Percentiles rank a stretch among this genome's conserved stretches.
Conservation (phyloP, 2,113 vertebrate genomes). For the Syngnathus typhle region DNA sequence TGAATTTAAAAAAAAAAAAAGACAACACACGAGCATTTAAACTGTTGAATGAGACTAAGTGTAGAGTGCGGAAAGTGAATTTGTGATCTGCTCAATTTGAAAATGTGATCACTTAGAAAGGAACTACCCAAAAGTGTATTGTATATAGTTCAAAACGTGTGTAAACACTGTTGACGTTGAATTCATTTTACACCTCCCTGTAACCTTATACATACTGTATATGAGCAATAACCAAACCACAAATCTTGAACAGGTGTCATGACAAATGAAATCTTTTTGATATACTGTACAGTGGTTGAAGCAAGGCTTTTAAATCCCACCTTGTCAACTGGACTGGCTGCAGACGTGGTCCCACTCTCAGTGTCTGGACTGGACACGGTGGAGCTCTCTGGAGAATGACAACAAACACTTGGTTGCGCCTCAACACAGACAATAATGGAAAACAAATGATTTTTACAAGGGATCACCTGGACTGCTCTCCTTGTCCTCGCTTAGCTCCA, state of each 20-base stretch:
- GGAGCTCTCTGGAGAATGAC: constrained; percentile 52
- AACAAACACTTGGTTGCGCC: not conserved
- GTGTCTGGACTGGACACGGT: constrained; percentile 60
- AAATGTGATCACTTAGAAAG: not conserved
- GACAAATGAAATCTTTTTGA: not conserved
- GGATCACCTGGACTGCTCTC: constrained; percentile 63
- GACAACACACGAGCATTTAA: too few species aligned
- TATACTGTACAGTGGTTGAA: not conserved
- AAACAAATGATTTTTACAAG: not conserved
- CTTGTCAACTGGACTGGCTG: constrained; percentile 55
- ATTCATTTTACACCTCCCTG: not conserved
- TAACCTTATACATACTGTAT: not conserved
- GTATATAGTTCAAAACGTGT: not conserved
- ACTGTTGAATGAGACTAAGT: not conserved
- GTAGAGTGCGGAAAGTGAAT: not conserved
- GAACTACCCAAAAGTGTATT: too few species aligned
- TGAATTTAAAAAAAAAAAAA: too few species aligned
- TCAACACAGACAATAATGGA: accelerated
- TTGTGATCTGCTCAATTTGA: not conserved
- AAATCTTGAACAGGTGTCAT: not conserved
- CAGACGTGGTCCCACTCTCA: constrained; percentile 50
- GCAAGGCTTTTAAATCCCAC: constrained; percentile 20
- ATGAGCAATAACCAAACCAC: not conserved
- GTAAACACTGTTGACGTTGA: not conserved
- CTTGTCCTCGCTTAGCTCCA: constrained; percentile 73